Base-by-base conservation (phyloP, 2,797 vertebrate genomes). In the Eurystomus glaucurus region DNA sequence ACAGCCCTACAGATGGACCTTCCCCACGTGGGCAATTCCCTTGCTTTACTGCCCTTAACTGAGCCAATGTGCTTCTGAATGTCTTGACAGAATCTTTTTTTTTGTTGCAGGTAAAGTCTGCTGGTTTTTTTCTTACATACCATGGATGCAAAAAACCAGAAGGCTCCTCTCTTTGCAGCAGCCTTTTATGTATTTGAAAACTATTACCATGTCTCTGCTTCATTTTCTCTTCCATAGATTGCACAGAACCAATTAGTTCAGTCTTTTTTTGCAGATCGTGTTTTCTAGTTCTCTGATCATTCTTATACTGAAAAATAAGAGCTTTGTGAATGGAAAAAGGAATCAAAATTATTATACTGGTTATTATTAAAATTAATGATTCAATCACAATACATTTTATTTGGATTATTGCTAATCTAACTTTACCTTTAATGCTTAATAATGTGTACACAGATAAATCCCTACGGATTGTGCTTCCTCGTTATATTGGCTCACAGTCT, bases 231-330 rank as follows among this genome's bases (percentile, higher is more conserved):
- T 93, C 70, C 62, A 33, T 3, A 87, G 85, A 70, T 51, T 89
- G 77, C 77, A 70, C 74, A 87, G 61, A 85, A 58, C 60, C 83
- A 95, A 94, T 97, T 94, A 96, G 92, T 82, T 96, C 80, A 92
- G 65, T 92, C 81, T 93, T 94, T 81, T 14, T 0, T 88, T 82
- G 77, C 70, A 89, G 62, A 74, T 93, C 6, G 2, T 79, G 83
- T 95, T 95, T 95, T 91, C 86, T 86, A 87, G 80, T 89, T 93
- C 83, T 95, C 54, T 92, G 88, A 94, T 96, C 62, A 85, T 94
- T 89, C 80, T 93, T 52, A 80, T 13, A 41, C 26, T 92, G 84
- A 91, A 94, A 88, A 95, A 66, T 85, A 88, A 93, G 52, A 90
- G 28, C 51, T 75, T 79, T 74, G 60, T 74, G 84, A 95, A 95